A percentile compares a stretch with the other conserved stretches of the same genome.
phyloP scores from a whole-genome alignment of 2,888 invertebrate genomes.

The Diarsia mendica region DNA sequence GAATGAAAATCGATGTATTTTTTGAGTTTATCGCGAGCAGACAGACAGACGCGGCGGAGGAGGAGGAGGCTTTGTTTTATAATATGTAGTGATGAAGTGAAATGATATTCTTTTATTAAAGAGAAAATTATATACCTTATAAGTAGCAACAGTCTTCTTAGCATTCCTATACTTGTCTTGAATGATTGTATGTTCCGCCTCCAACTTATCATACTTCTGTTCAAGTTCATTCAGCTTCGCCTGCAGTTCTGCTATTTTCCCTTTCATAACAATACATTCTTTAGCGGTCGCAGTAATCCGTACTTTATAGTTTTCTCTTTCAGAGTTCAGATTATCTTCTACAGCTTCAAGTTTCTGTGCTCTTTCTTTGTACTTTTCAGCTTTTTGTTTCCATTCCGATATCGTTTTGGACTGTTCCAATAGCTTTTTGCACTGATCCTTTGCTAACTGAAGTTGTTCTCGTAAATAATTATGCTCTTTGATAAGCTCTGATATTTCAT shows the following conservation, averaged over 20 bases:
- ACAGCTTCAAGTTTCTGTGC: conserved; percentile 78
- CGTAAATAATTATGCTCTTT: conserved; percentile 84
- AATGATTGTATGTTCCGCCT: conserved; percentile 85
- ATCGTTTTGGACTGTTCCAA: conserved; percentile 59
- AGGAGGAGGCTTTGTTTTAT: too few species aligned
- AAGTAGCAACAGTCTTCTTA: conserved; percentile 91
- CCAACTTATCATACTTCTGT: conserved; percentile 77
- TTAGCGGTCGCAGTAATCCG: conserved; percentile 76
- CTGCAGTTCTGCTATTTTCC: conserved; percentile 84
- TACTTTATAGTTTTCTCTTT: conserved; percentile 83
- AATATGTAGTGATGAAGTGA: too few species aligned
- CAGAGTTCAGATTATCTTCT: conserved; percentile 81
- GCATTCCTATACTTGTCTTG: conserved; percentile 91
- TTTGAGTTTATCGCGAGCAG: too few species aligned
- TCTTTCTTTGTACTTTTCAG: conserved; percentile 83
- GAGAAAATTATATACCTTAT: conserved; percentile 87
- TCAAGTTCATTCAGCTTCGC: conserved; percentile 85
- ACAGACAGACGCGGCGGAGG: too few species aligned
- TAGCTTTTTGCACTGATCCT: conserved; percentile 67
- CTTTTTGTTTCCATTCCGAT: conserved; percentile 81
- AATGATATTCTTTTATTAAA: too few species aligned
- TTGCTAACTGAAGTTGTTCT: conserved; percentile 81
- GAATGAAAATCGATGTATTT: too few species aligned
- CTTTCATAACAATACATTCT: conserved; percentile 83
- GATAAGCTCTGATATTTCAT: conserved; percentile 85